Evolutionary conservation across 2,888 invertebrate species (phyloP), one percentile per base, ranked within the genome.

Genomic region (Cecidostiba fungosa): DNA sequence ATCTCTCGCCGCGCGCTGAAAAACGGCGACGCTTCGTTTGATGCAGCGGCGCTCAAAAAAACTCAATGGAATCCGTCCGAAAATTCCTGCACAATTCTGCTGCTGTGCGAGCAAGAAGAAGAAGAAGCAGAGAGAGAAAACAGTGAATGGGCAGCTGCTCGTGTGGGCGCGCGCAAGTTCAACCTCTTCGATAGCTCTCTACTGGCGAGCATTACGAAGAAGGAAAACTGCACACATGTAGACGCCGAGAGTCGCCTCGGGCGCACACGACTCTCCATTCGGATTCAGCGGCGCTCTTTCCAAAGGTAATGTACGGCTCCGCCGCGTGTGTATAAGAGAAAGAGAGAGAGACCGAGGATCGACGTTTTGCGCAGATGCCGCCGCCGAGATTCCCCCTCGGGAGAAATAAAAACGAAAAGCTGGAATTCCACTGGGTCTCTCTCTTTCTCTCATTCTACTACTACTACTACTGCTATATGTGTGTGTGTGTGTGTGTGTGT

Each of bases 391-490:
- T 76, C 69, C 59, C 77, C 54, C 69, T 47, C 29, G 69, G 69
- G 76, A 69, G 77, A n/a, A 77, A 85, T 81, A 85, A 85, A 81
- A 84, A 80, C 70, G 69, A 80, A 84, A 74, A 81, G 85, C 62
- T 59, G 85, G 77, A 85, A 85, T 85, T 77, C 85, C 72, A 72
- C 62, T 54, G 39, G 26, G 32, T 73, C 39, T 69, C 74, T 47
- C 29, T 39, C 39, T 6, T 19, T 23, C 59, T 54, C 73, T 19
- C 39, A 5, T 29, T 32, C 32, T 69, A 0, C 66, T 36, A 6
- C 43, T 43, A 10, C 43, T 43, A 16, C 29, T 5, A 5, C 29
- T 16, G 69, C 16, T 19, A 10, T 8, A 4, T 16, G 10, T 19
- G 39, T 39, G 3, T 39, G n/a, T 54, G 23, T 2, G 10, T 50